Base-by-base conservation (phyloP, 2,113 vertebrate genomes). In the Xiphophorus maculatus region DNA sequence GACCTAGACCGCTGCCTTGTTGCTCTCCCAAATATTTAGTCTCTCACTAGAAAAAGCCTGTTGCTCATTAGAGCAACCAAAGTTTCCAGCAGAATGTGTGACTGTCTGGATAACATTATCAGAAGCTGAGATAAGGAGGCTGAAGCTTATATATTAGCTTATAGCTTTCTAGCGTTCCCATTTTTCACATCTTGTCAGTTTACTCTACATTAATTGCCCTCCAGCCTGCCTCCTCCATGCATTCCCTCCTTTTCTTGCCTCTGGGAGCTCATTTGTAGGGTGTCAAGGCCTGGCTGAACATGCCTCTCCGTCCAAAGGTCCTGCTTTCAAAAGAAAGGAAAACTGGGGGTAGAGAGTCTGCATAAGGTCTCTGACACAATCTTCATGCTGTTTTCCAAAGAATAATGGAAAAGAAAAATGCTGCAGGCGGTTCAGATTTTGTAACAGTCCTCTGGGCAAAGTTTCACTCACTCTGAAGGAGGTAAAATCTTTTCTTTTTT, bases 11-110 rank as follows among this genome's bases (percentile, higher is more conserved):
- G 54, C 51, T 66, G 8, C 32, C 81, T 44, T 48, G 44, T 19
- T 44, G 14, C 42, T 48, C 44, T 80, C 79, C 48, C 35, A 71
- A 64, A 63, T 61, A 40, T 72, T 61, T 71, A 58, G 65, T 60
- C 64, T 84, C 51, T n/a, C 25, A 9, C 51, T 58, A 58, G 51
- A 7, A 69, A 92, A 90, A 90, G 64, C 88, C 87, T 91, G 90
- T 72, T 81, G 25, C 58, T 88, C 69, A 90, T 91, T 92, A 91
- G 48, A 86, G 58, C 2, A 37, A 70, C 19, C 28, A 35, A 32
- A 60, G 71, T 75, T 84, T 81, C 73, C 75, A 65, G 63, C 51
- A 71, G 74, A 64, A 54, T 33, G 68, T 79, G 58, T 19, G 17
- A 13, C 48, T 54, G 19, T 19, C 48, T 54, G 48, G 15, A 19